Evolutionary conservation across 2,888 invertebrate genomes (phyloP).

Genomic region (Acanthoscelides obtectus): DNA sequence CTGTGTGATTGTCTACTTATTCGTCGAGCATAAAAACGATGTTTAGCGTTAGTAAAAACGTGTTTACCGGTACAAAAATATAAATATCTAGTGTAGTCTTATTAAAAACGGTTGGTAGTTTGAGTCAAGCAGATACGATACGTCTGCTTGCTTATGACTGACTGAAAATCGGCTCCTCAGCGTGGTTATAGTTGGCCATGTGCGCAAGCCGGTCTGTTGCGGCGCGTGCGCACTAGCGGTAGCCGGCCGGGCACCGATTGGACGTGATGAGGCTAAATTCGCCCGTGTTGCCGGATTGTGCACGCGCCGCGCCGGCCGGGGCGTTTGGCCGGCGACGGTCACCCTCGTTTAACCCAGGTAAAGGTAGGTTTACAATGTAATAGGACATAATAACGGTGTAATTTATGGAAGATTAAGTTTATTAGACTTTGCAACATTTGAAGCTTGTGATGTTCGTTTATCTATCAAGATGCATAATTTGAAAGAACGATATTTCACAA

Average conservation of each 20-base stretch:
- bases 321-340: background rate
- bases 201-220: slow-evolving; percentile 45
- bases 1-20: slow-evolving; percentile 25
- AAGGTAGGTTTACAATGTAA: background rate
- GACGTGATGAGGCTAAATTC: background rate
- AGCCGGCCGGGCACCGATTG: slow-evolving; percentile 12
- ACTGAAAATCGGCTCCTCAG: slow-evolving; percentile 42
- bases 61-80: slow-evolving; percentile 49
- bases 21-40: slow-evolving; percentile 41
- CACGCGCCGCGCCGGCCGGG: background rate
- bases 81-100: slow-evolving; percentile 34
- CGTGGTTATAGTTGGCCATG: slow-evolving; percentile 39
- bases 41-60: slow-evolving; percentile 34
- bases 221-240: slow-evolving; percentile 47
- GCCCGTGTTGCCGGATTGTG: background rate
- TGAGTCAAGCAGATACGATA: slow-evolving; percentile 41
- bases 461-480: too few species aligned
- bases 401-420: too few species aligned
- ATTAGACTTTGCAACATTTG: too few species aligned
- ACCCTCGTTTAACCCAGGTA: background rate
- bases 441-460: too few species aligned
- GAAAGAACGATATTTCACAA: too few species aligned
- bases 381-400: too few species aligned
- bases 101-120: slow-evolving; percentile 28
- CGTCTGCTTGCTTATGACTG: slow-evolving; percentile 44